A percentile compares a stretch with the other conserved stretches of the same genome.
Evolutionary conservation across 1,140 invertebrate genomes (phyloP).

Genomic region (Zaprionus tsacasi): DNA sequence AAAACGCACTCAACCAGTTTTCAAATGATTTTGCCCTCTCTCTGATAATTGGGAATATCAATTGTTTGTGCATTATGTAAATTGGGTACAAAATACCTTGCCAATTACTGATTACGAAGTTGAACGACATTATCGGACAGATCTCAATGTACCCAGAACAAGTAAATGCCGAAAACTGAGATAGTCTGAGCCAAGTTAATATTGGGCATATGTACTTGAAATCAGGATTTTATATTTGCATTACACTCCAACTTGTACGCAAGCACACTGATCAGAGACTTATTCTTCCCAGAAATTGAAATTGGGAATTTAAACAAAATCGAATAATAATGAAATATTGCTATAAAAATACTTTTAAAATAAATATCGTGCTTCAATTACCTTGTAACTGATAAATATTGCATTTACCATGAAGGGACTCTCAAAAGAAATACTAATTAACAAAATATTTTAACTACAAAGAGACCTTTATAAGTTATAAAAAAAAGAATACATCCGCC

Average conservation of each 20-base stretch:
- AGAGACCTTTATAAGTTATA: background rate
- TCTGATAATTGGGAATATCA: constrained; percentile 7
- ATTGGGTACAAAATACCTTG: constrained; percentile 22
- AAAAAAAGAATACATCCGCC: background rate
- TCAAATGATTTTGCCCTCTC: constrained; percentile 21
- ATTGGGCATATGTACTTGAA: constrained; percentile 8
- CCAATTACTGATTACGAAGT: constrained; percentile 22
- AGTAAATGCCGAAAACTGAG: background rate
- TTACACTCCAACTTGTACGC: background rate
- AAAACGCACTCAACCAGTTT: constrained; percentile 35
- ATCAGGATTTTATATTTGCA: background rate
- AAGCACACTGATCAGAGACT: background rate
- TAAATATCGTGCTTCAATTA: too few species aligned
- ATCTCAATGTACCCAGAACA: background rate
- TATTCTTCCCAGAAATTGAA: background rate
- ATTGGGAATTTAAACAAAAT: background rate
- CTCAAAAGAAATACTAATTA: too few species aligned
- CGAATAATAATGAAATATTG: background rate
- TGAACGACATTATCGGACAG: constrained; percentile 37
- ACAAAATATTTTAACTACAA: too few species aligned
- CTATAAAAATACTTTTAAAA: too few species aligned
- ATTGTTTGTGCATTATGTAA: constrained; percentile 43
- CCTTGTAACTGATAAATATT: too few species aligned
- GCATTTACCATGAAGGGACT: too few species aligned
- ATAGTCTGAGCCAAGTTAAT: background rate